Base-by-base conservation (phyloP, 2,888 invertebrate genomes). In the Formica aserva region DNA sequence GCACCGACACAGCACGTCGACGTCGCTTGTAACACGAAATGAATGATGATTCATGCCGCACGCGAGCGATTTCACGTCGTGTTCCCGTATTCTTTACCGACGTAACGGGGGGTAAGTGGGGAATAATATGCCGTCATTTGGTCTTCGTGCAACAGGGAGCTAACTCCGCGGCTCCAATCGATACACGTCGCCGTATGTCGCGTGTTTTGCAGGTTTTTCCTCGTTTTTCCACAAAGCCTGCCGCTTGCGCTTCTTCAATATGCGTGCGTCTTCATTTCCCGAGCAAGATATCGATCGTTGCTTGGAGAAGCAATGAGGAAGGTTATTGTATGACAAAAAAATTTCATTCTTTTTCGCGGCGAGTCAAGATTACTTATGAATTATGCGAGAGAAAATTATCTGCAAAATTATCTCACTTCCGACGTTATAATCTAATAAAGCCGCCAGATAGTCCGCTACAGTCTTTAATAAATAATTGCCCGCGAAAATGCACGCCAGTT, bases 41-140 rank as follows among this genome's bases (percentile, higher is more conserved):
- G 92, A 93, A 94, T 93, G 94, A 93, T 93, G 92, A 93, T 93
- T 94, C 94, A 93, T 93, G 93, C 91, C 90, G 92, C 93, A 93
- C 93, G 93, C 93, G 92, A 93, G 90, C 94, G 90, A 93, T 92
- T 92, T 92, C 89, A 90, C 90, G 87, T 92, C 87, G 86, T 92
- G 91, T 91, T 91, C 88, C 85, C 88, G 89, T 91, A 91, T 92
- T 92, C 89, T 91, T 91, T 88, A 87, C 88, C 86, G 72, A 86
- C 78, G 85, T 86, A 88, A 91, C 88, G 83, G 87, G 88, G 89
- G 86, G 88, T 93, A 92, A 93, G 91, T 91, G 92, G 91, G 90
- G 91, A 91, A 93, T 93, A 92, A 93, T 93, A 93, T 87, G 91
- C 92, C 91, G 91, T 91, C 92, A 91, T 93, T 93, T 91, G 87